Evolutionary conservation across 2,113 vertebrate species (phyloP).

Genomic region (Ophthalmolycus amberensis): DNA sequence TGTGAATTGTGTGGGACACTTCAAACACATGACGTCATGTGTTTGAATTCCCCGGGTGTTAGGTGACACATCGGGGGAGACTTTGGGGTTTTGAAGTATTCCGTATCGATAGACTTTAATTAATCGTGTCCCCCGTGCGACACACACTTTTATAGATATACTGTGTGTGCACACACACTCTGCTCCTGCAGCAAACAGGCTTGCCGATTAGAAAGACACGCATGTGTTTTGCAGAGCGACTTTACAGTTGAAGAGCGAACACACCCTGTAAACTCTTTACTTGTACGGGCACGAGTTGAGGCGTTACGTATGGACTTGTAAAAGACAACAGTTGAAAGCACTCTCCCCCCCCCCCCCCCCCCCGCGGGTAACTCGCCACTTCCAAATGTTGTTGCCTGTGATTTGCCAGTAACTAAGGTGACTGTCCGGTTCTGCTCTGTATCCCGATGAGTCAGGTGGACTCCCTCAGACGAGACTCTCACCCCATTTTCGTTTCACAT

Average conservation of each 20-base stretch:
- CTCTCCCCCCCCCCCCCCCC: constrained; percentile 38
- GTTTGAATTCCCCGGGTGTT: not conserved
- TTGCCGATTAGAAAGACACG: not conserved
- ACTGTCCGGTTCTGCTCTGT: constrained; percentile 18
- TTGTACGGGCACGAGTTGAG: constrained; percentile 65
- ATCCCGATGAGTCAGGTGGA: constrained; percentile 37
- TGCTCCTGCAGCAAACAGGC: not conserved
- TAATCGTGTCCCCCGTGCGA: not conserved
- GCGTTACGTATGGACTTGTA: constrained; percentile 45
- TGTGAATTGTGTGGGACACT: not conserved
- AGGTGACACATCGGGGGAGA: not conserved
- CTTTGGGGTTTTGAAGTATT: not conserved
- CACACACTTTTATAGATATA: not conserved
- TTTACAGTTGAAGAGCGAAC: constrained; percentile 32
- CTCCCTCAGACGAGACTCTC: not conserved
- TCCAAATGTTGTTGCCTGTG: constrained; percentile 37
- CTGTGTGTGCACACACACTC: not conserved
- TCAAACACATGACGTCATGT: constrained; percentile 11
- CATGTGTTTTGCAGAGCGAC: not conserved
- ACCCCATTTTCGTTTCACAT: not conserved
- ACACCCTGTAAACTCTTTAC: constrained; percentile 54
- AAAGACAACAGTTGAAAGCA: constrained; percentile 26
- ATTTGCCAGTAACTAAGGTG: constrained; percentile 55
- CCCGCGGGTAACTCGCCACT: not conserved
- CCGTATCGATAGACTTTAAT: not conserved